Evolutionary conservation across 2,797 vertebrate genomes (phyloP).

Genomic region (Amazona ochrocephala): DNA sequence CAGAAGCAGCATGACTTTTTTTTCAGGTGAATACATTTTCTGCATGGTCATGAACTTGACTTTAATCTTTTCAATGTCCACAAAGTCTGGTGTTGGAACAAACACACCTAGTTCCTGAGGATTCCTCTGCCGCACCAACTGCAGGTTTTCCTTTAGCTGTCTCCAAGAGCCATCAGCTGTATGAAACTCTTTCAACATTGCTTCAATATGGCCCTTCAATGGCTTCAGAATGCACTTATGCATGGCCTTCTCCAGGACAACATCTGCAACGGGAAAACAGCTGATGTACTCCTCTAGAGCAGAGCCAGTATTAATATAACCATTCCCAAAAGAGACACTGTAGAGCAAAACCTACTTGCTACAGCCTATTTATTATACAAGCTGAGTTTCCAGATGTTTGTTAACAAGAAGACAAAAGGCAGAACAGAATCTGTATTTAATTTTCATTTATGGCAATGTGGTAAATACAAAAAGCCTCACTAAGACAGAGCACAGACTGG

Average conservation of each 20-base stretch:
- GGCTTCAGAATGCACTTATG: conserved; percentile 98
- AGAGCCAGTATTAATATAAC: not conserved
- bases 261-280: conserved; percentile 80
- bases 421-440: not conserved
- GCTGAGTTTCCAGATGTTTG: conserved; percentile 27
- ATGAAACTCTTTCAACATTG: conserved; percentile 89
- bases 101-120: conserved; percentile 94
- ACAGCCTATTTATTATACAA: not conserved
- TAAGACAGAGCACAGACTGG: not conserved
- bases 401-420: conserved; percentile 25
- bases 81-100: conserved; percentile 86
- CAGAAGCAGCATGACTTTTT: conserved; percentile 93
- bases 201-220: conserved; percentile 88
- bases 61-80: conserved; percentile 94
- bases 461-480: not conserved
- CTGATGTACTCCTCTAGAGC: conserved; percentile 27
- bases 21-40: conserved; percentile 97
- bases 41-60: conserved; percentile 94
- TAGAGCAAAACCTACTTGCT: not conserved
- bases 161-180: conserved; percentile 87
- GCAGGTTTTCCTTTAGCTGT: conserved; percentile 92
- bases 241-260: conserved; percentile 97
- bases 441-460: not conserved
- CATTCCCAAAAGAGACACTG: not conserved
- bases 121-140: conserved; percentile 86